Conservation (phyloP, 2,888 invertebrate genomes). For the Pammene fasciana region DNA sequence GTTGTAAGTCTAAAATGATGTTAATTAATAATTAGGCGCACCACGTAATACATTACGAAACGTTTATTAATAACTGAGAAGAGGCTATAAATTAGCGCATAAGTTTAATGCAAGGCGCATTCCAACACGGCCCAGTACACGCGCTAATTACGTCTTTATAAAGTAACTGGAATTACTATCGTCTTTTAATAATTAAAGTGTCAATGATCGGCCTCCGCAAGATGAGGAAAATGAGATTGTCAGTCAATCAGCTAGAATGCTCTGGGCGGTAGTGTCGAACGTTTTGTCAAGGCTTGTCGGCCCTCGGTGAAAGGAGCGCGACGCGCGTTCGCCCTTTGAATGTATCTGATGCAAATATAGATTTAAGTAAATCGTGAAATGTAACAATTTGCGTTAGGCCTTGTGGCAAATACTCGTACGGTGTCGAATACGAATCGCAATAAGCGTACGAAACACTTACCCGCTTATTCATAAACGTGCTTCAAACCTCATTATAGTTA, state of each 20-base stretch:
- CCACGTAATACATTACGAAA: constrained; percentile 4
- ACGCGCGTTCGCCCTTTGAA: constrained; percentile 11
- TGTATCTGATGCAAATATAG: constrained; percentile 19
- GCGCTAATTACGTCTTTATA: background rate
- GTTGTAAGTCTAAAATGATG: background rate
- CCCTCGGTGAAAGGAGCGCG: constrained; percentile 35
- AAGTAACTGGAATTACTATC: constrained; percentile 4
- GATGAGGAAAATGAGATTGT: constrained; percentile 19
- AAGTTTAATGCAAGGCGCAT: background rate
- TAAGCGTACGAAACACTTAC: too few relatives aligned
- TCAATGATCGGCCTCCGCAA: constrained; percentile 28
- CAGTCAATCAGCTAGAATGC: constrained; percentile 12
- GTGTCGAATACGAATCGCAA: too few relatives aligned
- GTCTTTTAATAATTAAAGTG: background rate
- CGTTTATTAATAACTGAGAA: background rate
- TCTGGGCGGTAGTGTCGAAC: constrained; percentile 20
- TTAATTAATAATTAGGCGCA: background rate
- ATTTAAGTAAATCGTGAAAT: constrained; percentile 12
- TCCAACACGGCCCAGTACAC: background rate
- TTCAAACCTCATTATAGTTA: too few relatives aligned
- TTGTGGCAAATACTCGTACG: background rate
- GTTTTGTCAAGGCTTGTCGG: constrained; percentile 33
- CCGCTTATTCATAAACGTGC: too few relatives aligned
- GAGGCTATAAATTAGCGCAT: background rate
- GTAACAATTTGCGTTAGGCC: background rate